A percentile compares a stretch with the other conserved stretches of the same genome.
Conservation (phyloP, 2,888 invertebrate species). For the Spatulosminthurus flaviceps region DNA sequence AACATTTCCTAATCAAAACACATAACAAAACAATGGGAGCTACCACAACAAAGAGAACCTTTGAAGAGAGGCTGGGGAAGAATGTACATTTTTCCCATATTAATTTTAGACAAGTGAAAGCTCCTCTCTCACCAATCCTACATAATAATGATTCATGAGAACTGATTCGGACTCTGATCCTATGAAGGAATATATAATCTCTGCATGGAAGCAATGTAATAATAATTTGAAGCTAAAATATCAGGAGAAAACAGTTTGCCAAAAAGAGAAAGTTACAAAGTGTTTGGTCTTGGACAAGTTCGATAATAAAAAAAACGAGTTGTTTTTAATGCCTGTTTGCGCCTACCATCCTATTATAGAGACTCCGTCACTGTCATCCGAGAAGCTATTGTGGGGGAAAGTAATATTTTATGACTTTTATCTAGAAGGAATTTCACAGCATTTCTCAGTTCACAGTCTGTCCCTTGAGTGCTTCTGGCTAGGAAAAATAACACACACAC, state of each 20-base stretch:
- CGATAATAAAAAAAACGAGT: neutral
- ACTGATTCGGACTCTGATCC: neutral
- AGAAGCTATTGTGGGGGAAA: neutral
- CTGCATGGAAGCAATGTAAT: no score
- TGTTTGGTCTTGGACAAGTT: neutral
- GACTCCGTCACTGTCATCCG: slow-evolving; percentile 8
- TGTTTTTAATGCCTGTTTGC: slow-evolving; percentile 3
- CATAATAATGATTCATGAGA: neutral
- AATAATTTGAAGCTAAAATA: slow-evolving; percentile 2
- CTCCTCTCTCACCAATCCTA: no score
- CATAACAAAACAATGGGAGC: no score
- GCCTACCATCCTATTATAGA: neutral
- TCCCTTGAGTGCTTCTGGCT: neutral
- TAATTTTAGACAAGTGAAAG: no score
- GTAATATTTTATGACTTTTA: slow-evolving; percentile 7
- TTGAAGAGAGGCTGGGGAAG: no score
- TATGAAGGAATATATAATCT: neutral
- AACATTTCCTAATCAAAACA: no score
- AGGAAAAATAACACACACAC: no score
- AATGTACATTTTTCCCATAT: no score
- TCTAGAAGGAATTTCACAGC: neutral
- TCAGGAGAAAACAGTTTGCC: neutral
- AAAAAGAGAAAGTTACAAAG: neutral
- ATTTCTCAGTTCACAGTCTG: neutral
- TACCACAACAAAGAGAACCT: no score